Conservation (phyloP, 2,113 vertebrate species). For the Murina feae region DNA sequence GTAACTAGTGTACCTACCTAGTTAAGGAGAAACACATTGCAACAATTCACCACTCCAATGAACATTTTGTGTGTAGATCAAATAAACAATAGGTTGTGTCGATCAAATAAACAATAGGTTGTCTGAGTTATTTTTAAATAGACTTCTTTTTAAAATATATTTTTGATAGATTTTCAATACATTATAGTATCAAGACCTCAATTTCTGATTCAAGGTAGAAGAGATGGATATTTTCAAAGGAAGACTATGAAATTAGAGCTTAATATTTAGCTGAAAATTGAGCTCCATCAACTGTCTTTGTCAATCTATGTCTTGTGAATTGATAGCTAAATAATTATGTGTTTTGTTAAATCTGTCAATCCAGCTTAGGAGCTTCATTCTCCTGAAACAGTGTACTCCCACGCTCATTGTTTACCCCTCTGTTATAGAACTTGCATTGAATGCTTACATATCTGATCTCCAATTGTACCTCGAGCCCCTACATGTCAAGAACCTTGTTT, state of each 20-base stretch:
- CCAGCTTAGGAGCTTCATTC: neutral
- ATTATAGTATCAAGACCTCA: neutral
- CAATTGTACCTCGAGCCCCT: neutral
- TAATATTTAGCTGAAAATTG: neutral
- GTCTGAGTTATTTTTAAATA: neutral
- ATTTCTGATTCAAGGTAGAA: neutral
- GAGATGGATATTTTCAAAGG: slow-evolving; percentile 2
- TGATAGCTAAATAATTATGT: neutral
- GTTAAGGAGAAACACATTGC: neutral
- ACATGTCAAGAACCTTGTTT: neutral
- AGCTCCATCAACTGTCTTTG: neutral
- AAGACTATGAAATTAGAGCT: slow-evolving; percentile 6
- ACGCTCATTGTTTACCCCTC: neutral
- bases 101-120: neutral
- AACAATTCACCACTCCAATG: neutral
- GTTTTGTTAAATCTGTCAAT: slow-evolving; percentile 22
- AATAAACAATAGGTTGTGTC: neutral
- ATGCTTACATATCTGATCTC: neutral
- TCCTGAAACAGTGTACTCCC: neutral
- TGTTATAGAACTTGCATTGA: neutral
- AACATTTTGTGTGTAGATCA: neutral
- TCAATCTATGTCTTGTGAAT: neutral
- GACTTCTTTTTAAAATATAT: neutral
- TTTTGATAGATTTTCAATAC: neutral
- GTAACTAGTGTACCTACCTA: neutral